phyloP scores from a whole-genome alignment of 1,140 invertebrate genomes.

The Gonioctena quinquepunctata region DNA sequence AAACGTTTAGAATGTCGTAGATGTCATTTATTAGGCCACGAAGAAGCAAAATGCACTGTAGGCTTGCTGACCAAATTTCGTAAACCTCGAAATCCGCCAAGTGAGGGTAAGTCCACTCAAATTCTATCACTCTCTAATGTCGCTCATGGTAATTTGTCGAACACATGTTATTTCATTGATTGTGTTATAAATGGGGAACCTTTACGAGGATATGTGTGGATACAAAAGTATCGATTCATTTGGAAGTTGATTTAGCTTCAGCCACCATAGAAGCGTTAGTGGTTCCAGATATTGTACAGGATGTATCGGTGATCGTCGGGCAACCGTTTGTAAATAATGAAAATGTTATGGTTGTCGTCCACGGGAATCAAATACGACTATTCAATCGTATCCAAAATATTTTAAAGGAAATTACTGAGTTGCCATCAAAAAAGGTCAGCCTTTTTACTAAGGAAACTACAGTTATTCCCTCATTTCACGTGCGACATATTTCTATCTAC shows the following conservation, averaged over 20 bases:
- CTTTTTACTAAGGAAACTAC: not conserved
- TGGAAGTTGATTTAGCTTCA: no score
- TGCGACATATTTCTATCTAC: not conserved
- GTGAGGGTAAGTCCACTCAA: not conserved
- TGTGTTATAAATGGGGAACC: not conserved
- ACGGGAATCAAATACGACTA: not conserved
- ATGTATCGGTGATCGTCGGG: no score
- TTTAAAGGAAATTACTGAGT: not conserved
- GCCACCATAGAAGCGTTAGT: no score
- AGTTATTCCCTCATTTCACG: not conserved
- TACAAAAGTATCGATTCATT: no score
- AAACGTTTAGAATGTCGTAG: not conserved
- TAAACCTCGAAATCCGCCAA: not conserved
- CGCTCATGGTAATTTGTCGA: not conserved
- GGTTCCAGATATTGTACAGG: no score
- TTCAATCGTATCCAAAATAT: not conserved
- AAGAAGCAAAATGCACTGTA: not conserved
- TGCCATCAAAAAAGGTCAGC: not conserved
- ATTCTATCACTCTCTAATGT: no score
- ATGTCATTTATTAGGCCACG: not conserved
- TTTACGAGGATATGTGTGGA: not conserved
- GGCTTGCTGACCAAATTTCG: not conserved
- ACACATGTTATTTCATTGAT: not conserved
- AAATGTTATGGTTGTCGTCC: no score
- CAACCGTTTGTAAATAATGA: no score